phyloP scores from a whole-genome alignment of 2,888 invertebrate genomes.

The Agrotis clavis region DNA sequence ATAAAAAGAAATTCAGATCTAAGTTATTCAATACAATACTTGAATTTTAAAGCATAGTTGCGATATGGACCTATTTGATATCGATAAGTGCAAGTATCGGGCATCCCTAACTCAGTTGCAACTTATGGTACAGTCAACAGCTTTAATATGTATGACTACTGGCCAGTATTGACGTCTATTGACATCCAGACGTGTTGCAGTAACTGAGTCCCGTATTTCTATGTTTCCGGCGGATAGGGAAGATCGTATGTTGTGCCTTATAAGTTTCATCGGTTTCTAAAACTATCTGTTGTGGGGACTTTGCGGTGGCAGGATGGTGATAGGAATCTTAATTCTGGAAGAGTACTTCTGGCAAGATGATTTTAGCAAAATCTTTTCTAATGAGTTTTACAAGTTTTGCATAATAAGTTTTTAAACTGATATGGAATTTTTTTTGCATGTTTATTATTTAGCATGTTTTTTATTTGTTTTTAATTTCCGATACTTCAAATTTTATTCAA shows the following conservation, averaged over 20 bases:
- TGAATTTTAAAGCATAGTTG: too few species aligned
- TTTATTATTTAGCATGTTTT: too few species aligned
- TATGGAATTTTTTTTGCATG: too few species aligned
- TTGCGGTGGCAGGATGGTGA: background rate
- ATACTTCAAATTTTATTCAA: too few species aligned
- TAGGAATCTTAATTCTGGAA: background rate
- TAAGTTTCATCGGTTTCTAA: constrained; percentile 9
- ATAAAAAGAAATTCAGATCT: too few species aligned
- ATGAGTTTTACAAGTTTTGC: background rate
- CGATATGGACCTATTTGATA: too few species aligned
- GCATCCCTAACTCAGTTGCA: too few species aligned
- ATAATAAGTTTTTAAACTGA: too few species aligned
- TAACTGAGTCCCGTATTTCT: constrained; percentile 33
- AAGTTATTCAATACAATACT: too few species aligned
- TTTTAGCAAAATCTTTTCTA: background rate
- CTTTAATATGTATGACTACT: constrained; percentile 51
- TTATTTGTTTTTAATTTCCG: too few species aligned
- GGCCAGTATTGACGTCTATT: background rate
- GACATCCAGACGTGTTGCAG: background rate
- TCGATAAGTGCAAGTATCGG: too few species aligned
- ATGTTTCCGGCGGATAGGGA: constrained; percentile 41
- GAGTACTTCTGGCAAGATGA: background rate
- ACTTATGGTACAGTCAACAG: constrained; percentile 53
- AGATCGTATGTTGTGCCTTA: background rate
- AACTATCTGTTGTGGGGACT: background rate